A percentile compares a stretch with the other conserved stretches of the same genome.
These are phyloP conservation scores for Rhabdomys pumilio DNA, from an alignment of 2,797 vertebrate genomes.

Conservation along the genomic window DNA sequence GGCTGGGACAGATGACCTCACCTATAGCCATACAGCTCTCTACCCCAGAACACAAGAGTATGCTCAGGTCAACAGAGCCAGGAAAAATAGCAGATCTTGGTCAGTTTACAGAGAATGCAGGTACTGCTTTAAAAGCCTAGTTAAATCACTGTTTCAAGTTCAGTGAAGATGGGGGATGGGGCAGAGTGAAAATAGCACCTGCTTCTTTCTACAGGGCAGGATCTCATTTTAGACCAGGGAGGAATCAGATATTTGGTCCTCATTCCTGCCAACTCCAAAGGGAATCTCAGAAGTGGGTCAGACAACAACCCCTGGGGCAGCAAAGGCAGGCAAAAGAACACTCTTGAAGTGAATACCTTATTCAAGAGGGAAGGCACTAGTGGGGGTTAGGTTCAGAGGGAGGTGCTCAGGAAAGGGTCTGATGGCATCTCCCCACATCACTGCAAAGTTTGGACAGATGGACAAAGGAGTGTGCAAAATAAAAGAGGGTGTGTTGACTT, in stretches of 20 bases:
- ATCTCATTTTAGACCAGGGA: constrained; percentile 81
- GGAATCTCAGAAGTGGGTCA: constrained; percentile 80
- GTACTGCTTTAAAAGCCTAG: constrained; percentile 71
- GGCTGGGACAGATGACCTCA: not conserved
- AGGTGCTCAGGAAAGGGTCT: not conserved
- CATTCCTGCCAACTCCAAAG: constrained; percentile 74
- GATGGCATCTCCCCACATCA: not conserved
- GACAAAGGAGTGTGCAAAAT: constrained; percentile 28
- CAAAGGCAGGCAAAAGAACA: constrained; percentile 25
- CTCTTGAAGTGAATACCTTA: not conserved
- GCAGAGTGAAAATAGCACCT: constrained; percentile 78
- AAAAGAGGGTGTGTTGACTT: constrained; percentile 20
- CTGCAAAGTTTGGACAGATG: not conserved
- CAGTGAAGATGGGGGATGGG: constrained; percentile 25
- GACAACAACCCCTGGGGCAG: constrained; percentile 25
- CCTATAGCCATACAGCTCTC: not conserved
- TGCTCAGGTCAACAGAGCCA: not conserved
- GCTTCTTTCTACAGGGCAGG: constrained; percentile 78
- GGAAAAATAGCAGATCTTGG: not conserved
- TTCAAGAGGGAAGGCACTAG: not conserved
- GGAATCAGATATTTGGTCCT: constrained; percentile 69
- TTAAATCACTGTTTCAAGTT: constrained; percentile 56
- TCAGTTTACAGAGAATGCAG: not conserved
- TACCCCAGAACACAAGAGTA: not conserved
- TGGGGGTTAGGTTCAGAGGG: not conserved